phyloP scores from a whole-genome alignment of 1,140 invertebrate genomes.

The Sitobion miscanthi region DNA sequence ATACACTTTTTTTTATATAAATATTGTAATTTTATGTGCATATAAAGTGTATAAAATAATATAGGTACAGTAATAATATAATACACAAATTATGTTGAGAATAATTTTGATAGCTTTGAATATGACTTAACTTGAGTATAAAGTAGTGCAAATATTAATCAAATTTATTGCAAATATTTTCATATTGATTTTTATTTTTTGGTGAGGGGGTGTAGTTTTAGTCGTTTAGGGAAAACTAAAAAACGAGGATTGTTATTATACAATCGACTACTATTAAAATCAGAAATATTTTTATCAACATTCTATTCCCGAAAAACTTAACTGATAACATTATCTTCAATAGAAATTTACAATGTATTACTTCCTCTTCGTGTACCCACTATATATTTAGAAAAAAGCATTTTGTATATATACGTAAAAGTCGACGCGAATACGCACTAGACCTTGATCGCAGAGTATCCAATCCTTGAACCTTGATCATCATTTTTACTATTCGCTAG shows the following conservation, averaged over 20 bases:
- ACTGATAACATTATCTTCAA: slow-evolving; percentile 3
- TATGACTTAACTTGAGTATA: too few relatives aligned
- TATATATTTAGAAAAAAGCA: background rate
- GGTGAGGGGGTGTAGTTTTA: background rate
- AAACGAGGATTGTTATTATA: background rate
- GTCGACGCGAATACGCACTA: background rate
- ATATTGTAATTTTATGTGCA: too few relatives aligned
- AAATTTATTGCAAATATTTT: too few relatives aligned
- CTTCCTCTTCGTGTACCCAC: slow-evolving; percentile 22
- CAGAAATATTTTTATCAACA: background rate
- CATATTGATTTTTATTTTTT: background rate
- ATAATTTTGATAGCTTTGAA: too few relatives aligned
- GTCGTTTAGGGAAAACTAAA: background rate
- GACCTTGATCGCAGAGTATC: slow-evolving; percentile 20
- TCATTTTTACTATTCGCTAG: background rate
- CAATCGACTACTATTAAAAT: background rate
- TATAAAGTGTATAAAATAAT: too few relatives aligned
- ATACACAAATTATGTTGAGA: too few relatives aligned
- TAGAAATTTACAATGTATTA: slow-evolving; percentile 12
- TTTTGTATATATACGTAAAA: background rate
- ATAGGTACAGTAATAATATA: too few relatives aligned
- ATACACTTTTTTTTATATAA: too few relatives aligned
- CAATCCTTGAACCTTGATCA: slow-evolving; percentile 51
- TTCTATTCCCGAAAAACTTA: background rate
- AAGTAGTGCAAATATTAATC: too few relatives aligned